These are phyloP conservation scores for Melanotaenia parkinsoni DNA, from an alignment of 2,797 vertebrate species.

Conservation along the genomic window DNA sequence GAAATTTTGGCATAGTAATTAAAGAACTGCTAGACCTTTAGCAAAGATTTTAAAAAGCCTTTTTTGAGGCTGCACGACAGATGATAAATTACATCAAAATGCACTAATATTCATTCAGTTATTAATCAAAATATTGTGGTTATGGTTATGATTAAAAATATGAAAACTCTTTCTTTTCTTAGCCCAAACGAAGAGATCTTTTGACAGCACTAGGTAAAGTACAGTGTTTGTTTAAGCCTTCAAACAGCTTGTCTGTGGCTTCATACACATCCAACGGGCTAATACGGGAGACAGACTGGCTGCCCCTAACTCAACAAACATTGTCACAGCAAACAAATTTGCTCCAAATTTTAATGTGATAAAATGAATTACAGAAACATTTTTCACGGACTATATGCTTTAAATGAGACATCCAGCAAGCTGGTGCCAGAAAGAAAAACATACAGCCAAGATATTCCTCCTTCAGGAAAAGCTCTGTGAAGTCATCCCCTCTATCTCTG, in stretches of 20 bases:
- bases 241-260: conserved; percentile 71
- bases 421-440: conserved; percentile 63
- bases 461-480: conserved; percentile 74
- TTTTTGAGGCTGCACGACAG: conserved; percentile 34
- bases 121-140: conserved; percentile 41
- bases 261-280: conserved; percentile 71
- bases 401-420: conserved; percentile 69
- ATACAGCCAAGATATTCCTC: conserved; percentile 71
- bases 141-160: conserved; percentile 53
- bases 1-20: conserved; percentile 39
- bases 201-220: conserved; percentile 66
- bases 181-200: conserved; percentile 53
- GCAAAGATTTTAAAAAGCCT: conserved; percentile 54
- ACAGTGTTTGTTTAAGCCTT: conserved; percentile 67
- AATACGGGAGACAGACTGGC: conserved; percentile 76
- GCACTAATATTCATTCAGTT: conserved; percentile 40
- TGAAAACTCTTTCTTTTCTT: conserved; percentile 73
- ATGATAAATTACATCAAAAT: background rate
- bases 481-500: conserved; percentile 75
- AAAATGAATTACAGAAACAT: conserved; percentile 78
- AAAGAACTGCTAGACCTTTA: conserved; percentile 59
- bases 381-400: conserved; percentile 71
- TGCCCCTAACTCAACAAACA: conserved; percentile 79
- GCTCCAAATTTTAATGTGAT: conserved; percentile 80
- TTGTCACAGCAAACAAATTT: conserved; percentile 83